Conservation (phyloP, 2,113 vertebrate genomes). For the Brienomyrus brachyistius region DNA sequence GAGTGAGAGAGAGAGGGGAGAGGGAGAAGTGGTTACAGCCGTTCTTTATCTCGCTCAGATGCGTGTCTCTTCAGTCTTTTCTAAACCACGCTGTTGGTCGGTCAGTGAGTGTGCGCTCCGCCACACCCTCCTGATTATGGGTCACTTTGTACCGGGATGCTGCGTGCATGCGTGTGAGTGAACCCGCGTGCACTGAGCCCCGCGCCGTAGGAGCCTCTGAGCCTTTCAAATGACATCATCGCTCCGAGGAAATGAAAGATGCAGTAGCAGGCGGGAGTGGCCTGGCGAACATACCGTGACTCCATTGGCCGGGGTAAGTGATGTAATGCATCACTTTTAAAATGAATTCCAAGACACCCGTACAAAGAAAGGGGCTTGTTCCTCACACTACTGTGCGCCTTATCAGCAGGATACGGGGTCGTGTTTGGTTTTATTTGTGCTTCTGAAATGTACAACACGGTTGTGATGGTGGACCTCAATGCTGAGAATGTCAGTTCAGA, state of each 20-base stretch:
- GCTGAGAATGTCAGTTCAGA: conserved; percentile 69
- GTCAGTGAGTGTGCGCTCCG: no score
- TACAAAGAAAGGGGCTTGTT: conserved; percentile 63
- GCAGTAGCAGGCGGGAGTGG: conserved; percentile 66
- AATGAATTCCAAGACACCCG: conserved; percentile 71
- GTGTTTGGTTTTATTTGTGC: conserved; percentile 19
- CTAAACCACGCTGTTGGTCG: neutral
- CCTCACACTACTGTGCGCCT: conserved; percentile 58
- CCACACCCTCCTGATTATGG: neutral
- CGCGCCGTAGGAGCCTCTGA: neutral
- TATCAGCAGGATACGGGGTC: conserved; percentile 47
- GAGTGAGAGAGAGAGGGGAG: conserved; percentile 25
- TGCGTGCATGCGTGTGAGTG: neutral
- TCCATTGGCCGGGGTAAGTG: conserved; percentile 93
- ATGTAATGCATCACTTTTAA: conserved; percentile 93
- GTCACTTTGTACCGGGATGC: neutral
- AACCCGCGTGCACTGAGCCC: neutral
- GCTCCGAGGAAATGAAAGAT: conserved; percentile 61
- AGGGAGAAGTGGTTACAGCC: conserved; percentile 38
- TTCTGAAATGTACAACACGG: conserved; percentile 64
- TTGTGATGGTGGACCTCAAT: conserved; percentile 66
- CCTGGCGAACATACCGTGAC: conserved; percentile 77
- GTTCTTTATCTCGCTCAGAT: neutral
- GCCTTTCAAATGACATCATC: conserved; percentile 62
- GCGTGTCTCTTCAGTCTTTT: neutral